Percentiles rank a stretch among this genome's conserved stretches.
Evolutionary conservation across 2,113 vertebrate genomes (phyloP).

Genomic region (Puffinus mauretanicus): DNA sequence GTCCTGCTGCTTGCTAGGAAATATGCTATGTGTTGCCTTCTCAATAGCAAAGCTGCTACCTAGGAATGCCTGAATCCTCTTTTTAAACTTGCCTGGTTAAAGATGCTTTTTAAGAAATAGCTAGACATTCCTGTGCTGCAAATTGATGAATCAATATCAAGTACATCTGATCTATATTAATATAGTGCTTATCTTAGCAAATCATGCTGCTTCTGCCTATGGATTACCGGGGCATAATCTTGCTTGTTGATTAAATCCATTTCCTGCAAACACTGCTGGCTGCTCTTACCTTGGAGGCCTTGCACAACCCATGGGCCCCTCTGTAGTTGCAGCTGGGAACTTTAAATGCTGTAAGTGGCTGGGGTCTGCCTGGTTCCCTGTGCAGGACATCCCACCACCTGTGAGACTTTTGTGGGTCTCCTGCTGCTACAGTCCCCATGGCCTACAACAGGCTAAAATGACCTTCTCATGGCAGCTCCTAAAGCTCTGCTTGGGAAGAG

Average conservation of each 20-base stretch:
- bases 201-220: neutral
- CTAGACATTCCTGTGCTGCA: neutral
- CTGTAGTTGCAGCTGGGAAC: neutral
- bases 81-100: neutral
- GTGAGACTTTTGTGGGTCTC: neutral
- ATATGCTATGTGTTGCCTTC: fast-evolving
- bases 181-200: neutral
- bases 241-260: neutral
- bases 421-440: neutral
- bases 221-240: neutral
- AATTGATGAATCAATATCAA: neutral
- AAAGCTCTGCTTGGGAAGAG: neutral
- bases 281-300: neutral
- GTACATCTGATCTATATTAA: neutral
- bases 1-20: neutral
- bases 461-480: neutral
- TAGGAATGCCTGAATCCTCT: neutral
- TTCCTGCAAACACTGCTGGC: neutral
- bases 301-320: fast-evolving
- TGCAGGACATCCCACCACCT: neutral
- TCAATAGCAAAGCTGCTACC: neutral
- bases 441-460: neutral
- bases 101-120: neutral
- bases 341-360: neutral
- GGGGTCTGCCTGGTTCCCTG: neutral